Conservation (phyloP, 1,140 invertebrate species). For the Neodiprion virginianus region DNA sequence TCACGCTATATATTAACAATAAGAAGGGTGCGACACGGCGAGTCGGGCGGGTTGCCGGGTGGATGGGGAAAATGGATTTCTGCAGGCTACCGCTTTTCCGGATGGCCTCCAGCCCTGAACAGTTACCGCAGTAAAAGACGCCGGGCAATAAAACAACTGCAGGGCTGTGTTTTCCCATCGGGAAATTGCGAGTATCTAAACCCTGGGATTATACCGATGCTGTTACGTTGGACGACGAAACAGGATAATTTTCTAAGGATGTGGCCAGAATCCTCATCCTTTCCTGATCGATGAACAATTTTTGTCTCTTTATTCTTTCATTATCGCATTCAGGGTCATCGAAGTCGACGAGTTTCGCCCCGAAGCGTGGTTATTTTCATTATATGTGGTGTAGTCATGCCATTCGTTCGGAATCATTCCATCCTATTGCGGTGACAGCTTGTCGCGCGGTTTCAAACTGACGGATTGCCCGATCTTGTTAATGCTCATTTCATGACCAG, state of each 20-base stretch:
- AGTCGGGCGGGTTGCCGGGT: too few relatives aligned
- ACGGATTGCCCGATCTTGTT: too few relatives aligned
- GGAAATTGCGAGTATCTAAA: conserved; percentile 16
- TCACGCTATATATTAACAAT: too few relatives aligned
- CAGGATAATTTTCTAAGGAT: neutral
- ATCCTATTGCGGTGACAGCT: too few relatives aligned
- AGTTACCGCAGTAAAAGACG: conserved; percentile 7
- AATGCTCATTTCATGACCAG: too few relatives aligned
- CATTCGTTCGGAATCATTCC: too few relatives aligned
- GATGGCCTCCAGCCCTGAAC: conserved; percentile 1
- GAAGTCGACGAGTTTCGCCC: neutral
- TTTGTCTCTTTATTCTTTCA: neutral
- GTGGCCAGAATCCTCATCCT: neutral
- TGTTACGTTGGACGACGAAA: neutral
- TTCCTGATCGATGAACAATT: neutral
- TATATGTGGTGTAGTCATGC: neutral
- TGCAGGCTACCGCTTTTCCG: neutral
- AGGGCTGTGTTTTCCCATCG: neutral
- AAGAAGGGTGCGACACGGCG: too few relatives aligned
- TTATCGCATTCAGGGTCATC: neutral
- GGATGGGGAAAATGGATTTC: neutral
- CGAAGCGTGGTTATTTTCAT: neutral
- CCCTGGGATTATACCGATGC: neutral
- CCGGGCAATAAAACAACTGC: neutral
- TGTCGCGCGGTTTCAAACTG: too few relatives aligned